Evolutionary conservation across 92 coral and sea anemone genomes (phyloP).

Genomic region (Epizoanthus stellaris): DNA sequence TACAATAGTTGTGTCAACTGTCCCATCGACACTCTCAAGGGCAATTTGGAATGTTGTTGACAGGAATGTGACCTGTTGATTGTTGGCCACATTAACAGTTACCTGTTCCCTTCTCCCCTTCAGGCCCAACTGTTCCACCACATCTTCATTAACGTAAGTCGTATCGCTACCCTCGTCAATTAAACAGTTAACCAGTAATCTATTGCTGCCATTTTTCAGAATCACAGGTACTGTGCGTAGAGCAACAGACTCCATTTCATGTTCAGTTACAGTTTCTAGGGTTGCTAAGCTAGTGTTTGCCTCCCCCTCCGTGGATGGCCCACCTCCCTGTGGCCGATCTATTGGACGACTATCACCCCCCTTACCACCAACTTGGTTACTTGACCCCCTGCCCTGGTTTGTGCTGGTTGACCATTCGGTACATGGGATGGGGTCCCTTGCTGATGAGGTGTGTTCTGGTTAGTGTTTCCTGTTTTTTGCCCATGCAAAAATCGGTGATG

Average conservation of each 20-base stretch:
- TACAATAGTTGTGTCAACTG: slow-evolving; percentile 51
- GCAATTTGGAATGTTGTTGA: slow-evolving; percentile 65
- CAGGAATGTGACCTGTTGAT: slow-evolving; percentile 49
- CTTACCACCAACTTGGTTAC: not conserved
- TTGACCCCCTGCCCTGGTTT: slow-evolving; percentile 12
- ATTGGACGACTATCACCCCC: not conserved
- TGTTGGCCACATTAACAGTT: slow-evolving; percentile 53
- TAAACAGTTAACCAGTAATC: slow-evolving; percentile 62
- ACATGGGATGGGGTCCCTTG: slow-evolving; percentile 21
- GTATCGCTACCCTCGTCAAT: slow-evolving; percentile 67
- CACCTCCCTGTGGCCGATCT: not conserved
- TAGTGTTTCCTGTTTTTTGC: not conserved
- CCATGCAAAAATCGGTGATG: slow-evolving; percentile 38
- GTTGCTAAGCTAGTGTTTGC: slow-evolving; percentile 26
- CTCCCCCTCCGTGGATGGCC: slow-evolving; percentile 26
- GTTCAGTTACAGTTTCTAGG: slow-evolving; percentile 42
- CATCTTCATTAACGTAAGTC: slow-evolving; percentile 70
- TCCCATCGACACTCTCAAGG: slow-evolving; percentile 63
- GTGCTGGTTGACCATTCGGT: not conserved
- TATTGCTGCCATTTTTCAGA: slow-evolving; percentile 53
- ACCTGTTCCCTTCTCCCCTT: slow-evolving; percentile 41
- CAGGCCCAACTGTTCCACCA: slow-evolving; percentile 61
- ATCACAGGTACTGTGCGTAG: slow-evolving; percentile 69
- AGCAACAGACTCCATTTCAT: slow-evolving; percentile 42
- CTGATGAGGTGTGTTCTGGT: not conserved